Conservation (phyloP, 2,113 vertebrate species). For the Cheilinus undulatus region DNA sequence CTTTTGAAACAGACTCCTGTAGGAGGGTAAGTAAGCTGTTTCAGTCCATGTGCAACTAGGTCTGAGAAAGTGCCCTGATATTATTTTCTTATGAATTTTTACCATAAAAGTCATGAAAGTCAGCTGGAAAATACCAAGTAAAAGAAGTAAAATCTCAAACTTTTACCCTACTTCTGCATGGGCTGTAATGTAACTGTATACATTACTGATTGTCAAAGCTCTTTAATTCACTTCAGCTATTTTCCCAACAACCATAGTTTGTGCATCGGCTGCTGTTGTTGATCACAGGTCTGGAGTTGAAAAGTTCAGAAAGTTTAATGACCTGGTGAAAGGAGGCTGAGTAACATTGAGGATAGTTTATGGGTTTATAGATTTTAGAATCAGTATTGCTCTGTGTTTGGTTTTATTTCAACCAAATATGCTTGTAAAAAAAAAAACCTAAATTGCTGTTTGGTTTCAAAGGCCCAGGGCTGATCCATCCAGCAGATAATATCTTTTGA, state of each 20-base stretch:
- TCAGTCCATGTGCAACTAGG: no score
- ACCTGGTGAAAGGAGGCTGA: neutral
- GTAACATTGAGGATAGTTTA: conserved; percentile 11
- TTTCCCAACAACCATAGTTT: conserved; percentile 26
- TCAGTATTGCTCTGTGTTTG: conserved; percentile 12
- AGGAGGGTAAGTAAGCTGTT: no score
- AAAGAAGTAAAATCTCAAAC: no score
- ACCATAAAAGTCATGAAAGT: no score
- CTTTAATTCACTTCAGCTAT: conserved; percentile 4
- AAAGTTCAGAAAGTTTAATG: conserved; percentile 34
- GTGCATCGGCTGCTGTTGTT: conserved; percentile 21
- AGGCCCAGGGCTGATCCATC: neutral
- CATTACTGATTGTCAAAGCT: conserved; percentile 39
- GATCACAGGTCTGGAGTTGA: conserved; percentile 48
- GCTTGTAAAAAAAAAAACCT: neutral
- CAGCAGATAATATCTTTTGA: neutral
- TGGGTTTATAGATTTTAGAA: conserved; percentile 6
- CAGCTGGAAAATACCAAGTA: neutral
- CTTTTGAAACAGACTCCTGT: no score
- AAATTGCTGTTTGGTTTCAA: conserved; percentile 34
- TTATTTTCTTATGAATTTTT: no score
- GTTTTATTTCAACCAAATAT: conserved; percentile 34
- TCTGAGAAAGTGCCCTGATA: no score
- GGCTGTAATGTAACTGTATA: no score
- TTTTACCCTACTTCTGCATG: no score